Base-by-base conservation (phyloP, 2,888 invertebrate genomes). In the Watsonalla binaria region DNA sequence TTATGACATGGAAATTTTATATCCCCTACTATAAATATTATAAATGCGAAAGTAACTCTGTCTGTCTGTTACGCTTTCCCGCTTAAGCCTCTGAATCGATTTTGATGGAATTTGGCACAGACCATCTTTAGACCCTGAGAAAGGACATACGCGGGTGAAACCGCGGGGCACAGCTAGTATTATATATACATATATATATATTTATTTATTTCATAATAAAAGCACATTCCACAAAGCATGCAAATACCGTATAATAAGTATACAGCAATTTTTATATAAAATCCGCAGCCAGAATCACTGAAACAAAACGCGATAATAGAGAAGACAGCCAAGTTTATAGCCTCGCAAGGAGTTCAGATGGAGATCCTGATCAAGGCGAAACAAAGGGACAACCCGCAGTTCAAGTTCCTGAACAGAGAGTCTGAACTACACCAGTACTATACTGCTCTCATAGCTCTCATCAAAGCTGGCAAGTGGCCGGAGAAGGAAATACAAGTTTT, bases 341-440 rank as follows among this genome's bases (percentile, higher is more conserved):
- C 95, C 66, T 92, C 94, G 51, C 98, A 99, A 78, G 99, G 99
- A 0, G 93, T 95, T 6, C 99, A 99, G 88, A 99, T 99, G 99
- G 99, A 99, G 90, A 98, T 99, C 65, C 92, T 99, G 9, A 95
- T 99, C 65, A 99, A 99, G 86, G 97, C 99, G 5, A 99, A 99
- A 86, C 99, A 99, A 84, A 93, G 96, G 0, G 95, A 95, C 76
- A 99, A 99, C 89, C 92, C 95, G 0, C 97, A 98, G 87, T 99
- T 99, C 87, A 93, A 95, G 62, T 99, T 99, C 87, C 92, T 99
- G 56, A 96, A 96, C 56, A 96, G 96, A 76, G 97, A 96, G 61
- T 94, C 97, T 56, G 84, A 90, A 0, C 90, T 99, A 46, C 95
- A 99, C 85, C 94, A 95, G 0, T 99, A 98, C 85, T 99, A 99